phyloP scores from a whole-genome alignment of 2,888 invertebrate genomes.

The Metopia argyrocephala region DNA sequence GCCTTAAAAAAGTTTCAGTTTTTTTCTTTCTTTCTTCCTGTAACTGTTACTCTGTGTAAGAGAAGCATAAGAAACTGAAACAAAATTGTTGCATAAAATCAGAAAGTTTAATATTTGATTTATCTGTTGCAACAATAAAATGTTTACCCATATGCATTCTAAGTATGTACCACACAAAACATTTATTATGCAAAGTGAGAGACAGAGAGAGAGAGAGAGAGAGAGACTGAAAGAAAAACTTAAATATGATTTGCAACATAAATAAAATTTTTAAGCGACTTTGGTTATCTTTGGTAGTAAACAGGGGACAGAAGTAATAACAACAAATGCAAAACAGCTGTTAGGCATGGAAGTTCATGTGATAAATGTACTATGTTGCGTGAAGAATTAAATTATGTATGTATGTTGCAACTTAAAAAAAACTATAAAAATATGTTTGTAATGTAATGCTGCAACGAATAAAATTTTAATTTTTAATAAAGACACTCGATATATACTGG shows the following conservation, averaged over 20 bases:
- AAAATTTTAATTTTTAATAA: neutral
- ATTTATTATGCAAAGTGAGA: slow-evolving; percentile 40
- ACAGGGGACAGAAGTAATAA: slow-evolving; percentile 18
- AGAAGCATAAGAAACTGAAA: neutral
- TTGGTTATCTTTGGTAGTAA: slow-evolving; percentile 33
- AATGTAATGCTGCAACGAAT: neutral
- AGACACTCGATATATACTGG: too few relatives aligned
- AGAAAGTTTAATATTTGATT: slow-evolving; percentile 64
- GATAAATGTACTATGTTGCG: slow-evolving; percentile 29
- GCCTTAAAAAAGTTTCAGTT: neutral
- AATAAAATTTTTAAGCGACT: slow-evolving; percentile 56
- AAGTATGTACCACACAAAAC: slow-evolving; percentile 54
- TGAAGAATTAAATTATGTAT: neutral
- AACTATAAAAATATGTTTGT: neutral
- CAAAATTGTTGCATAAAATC: slow-evolving; percentile 49
- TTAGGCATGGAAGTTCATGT: slow-evolving; percentile 48
- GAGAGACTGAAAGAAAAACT: neutral
- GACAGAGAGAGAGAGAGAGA: neutral
- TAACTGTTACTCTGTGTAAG: neutral
- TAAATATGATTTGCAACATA: slow-evolving; percentile 64
- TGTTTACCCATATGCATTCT: slow-evolving; percentile 63
- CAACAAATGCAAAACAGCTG: slow-evolving; percentile 53
- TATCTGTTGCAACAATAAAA: slow-evolving; percentile 63
- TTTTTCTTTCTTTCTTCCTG: neutral
- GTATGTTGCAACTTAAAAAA: neutral